Base-by-base conservation (phyloP, 2,888 invertebrate species). In the Thera obeliscata region DNA sequence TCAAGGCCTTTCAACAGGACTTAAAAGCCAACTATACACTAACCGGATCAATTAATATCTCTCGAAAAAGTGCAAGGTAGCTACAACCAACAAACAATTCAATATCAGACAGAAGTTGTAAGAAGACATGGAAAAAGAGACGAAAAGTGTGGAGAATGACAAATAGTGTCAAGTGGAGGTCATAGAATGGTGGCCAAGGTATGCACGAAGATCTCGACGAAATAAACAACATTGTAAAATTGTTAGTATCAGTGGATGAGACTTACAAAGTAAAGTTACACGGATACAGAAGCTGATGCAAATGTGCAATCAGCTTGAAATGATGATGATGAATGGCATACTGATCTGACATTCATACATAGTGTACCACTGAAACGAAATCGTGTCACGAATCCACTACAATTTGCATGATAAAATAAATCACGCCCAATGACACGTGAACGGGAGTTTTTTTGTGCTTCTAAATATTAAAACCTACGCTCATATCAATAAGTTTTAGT, bases 321-420 rank as follows among this genome's bases (percentile, higher is more conserved):
- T 46, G 9, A 46, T 46, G 43, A 46, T 46, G 43, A 43, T 6
- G 5, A 50, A 43, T 46, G 48, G 36, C 3, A 12, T 50, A 65
- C 63, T 55, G 59, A 64, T 64, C 65, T 69, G 63, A 54, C 41
- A 50, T 55, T 64, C 49, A 52, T 43, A 36, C 63, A 76, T 78
- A 78, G 77, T 72, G 73, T 76, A 76, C 75, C 76, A 74, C 55
- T 78, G 78, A 79, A 22, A 81, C 74, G 80, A 77, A 84, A 82
- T 78, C 74, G 66, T 81, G 81, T 82, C 83, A 84, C 81, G 82
- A 82, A 80, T 78, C 76, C 75, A 74, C 76, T 79, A 79, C 78
- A 85, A 81, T 77, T 67, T 56, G 67, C 75, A 79, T 77, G 77
- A 76, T 80, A 79, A 76, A 71, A 56, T 54, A 56, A 48, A 71